Conservation (phyloP, 1,140 invertebrate species). For the Drosophila melanica region DNA sequence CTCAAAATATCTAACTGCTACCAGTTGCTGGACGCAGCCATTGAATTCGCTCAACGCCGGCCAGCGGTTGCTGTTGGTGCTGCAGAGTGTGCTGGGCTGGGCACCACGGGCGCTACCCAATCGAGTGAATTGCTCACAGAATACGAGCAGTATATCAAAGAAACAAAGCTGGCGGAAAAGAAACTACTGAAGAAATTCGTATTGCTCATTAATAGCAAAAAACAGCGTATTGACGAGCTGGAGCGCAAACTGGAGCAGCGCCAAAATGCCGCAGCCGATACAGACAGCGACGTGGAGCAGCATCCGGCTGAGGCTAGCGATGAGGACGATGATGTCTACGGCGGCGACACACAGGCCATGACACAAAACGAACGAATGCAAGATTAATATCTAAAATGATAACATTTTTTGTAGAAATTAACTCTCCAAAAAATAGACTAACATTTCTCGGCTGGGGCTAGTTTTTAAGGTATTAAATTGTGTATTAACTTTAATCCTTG, state of each 20-base stretch:
- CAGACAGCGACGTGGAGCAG: constrained; percentile 17
- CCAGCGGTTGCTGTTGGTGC: neutral
- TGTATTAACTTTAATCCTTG: too few relatives aligned
- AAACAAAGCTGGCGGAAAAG: constrained; percentile 27
- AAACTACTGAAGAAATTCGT: constrained; percentile 57
- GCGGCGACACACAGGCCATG: constrained; percentile 49
- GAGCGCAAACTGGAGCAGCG: constrained; percentile 36
- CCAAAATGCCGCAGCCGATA: neutral
- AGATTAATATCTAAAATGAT: constrained; percentile 17
- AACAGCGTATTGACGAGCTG: constrained; percentile 51
- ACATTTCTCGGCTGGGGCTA: too few relatives aligned
- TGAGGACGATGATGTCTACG: constrained; percentile 28
- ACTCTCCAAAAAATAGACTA: too few relatives aligned
- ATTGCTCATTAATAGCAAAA: constrained; percentile 60
- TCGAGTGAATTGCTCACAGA: constrained; percentile 24
- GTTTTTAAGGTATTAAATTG: too few relatives aligned
- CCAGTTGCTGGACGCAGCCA: constrained; percentile 54
- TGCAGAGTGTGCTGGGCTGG: neutral
- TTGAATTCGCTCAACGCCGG: constrained; percentile 34
- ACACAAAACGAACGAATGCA: constrained; percentile 15
- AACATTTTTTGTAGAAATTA: too few relatives aligned
- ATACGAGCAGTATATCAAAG: constrained; percentile 53
- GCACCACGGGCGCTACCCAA: neutral
- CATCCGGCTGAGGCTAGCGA: neutral
- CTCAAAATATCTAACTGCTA: constrained; percentile 47